Conservation (phyloP, 2,888 invertebrate genomes). For the Brassicogethes aeneus region DNA sequence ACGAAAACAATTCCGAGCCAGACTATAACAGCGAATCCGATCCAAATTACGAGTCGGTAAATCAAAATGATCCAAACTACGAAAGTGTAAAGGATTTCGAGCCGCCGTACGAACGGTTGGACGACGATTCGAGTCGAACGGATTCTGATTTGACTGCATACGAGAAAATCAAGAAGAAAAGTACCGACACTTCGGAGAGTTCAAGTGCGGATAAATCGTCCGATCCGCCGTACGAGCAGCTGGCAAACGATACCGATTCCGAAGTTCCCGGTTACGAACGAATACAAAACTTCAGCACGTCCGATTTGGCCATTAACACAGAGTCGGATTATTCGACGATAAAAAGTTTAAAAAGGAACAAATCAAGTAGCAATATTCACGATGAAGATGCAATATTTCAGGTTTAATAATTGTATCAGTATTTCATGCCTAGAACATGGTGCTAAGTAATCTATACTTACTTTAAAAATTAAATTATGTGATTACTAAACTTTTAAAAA, state of each 20-base stretch:
- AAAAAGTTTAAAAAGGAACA: constrained; percentile 12
- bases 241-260: constrained; percentile 23
- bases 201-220: constrained; percentile 20
- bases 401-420: constrained; percentile 20
- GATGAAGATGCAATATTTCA: constrained; percentile 30
- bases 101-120: constrained; percentile 59
- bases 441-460: constrained; percentile 16
- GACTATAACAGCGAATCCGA: constrained; percentile 67
- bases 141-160: constrained; percentile 27
- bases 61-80: constrained; percentile 67
- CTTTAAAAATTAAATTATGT: no score
- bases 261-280: constrained; percentile 28
- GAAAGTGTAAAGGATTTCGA: constrained; percentile 73
- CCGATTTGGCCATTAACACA: constrained; percentile 3
- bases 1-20: constrained; percentile 48
- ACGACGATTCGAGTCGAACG: constrained; percentile 28
- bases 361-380: constrained; percentile 18
- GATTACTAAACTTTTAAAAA: no score
- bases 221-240: constrained; percentile 27
- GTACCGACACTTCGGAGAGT: constrained; percentile 25
- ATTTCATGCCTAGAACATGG: constrained; percentile 13
- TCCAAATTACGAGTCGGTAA: constrained; percentile 59
- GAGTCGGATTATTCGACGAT: constrained; percentile 11
- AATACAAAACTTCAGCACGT: constrained; percentile 13
- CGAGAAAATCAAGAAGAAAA: constrained; percentile 25